phyloP scores from a whole-genome alignment of 2,888 invertebrate species.

The Strigamia maritima region DNA sequence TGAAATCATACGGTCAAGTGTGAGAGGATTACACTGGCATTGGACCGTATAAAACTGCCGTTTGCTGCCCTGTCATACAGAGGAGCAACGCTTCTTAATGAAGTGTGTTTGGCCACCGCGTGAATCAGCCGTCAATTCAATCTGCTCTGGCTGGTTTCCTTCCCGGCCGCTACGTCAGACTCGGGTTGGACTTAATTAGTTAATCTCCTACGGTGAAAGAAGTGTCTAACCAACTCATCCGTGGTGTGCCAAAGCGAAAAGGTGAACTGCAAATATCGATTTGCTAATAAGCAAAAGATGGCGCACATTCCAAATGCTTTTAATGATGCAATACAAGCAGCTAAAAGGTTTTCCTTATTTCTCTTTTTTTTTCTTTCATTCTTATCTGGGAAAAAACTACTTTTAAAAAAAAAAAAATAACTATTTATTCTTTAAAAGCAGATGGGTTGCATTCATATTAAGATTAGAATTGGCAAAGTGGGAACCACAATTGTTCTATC shows the following conservation, averaged over 20 bases:
- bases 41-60: conserved; percentile 2
- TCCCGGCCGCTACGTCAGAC: not conserved
- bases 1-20: not conserved
- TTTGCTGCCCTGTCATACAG: not conserved
- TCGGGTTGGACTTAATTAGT: conserved; percentile 16
- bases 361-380: too few species aligned
- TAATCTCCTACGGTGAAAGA: not conserved
- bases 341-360: too few species aligned
- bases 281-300: not conserved
- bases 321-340: not conserved
- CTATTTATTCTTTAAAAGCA: not conserved
- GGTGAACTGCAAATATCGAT: conserved; percentile 13
- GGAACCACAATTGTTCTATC: not conserved
- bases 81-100: not conserved
- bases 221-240: not conserved
- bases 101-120: conserved; percentile 5
- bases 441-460: not conserved
- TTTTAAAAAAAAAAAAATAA: too few species aligned
- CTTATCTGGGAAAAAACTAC: not conserved
- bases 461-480: not conserved
- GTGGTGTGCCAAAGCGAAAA: not conserved
- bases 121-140: conserved; percentile 16
- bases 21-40: not conserved
- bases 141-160: conserved; percentile 15
- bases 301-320: not conserved